Percentiles rank a stretch among this genome's conserved stretches.
Conservation (phyloP, 2,113 vertebrate genomes). For the Strix uralensis region DNA sequence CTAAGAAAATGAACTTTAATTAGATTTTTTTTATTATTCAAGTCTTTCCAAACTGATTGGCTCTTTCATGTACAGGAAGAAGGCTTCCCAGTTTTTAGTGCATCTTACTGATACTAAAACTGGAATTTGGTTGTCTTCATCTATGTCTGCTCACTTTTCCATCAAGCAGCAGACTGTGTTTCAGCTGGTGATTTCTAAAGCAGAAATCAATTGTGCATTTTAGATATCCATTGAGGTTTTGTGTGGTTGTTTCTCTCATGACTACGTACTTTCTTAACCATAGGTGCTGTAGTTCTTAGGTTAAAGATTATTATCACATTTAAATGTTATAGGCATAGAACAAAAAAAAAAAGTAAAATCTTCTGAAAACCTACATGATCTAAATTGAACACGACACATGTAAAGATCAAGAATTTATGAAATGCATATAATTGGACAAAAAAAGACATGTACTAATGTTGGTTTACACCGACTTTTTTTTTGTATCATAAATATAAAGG, state of each 20-base stretch:
- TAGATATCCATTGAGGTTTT: not conserved
- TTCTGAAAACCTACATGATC: not conserved
- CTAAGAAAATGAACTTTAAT: too few species aligned
- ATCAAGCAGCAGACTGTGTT: not conserved
- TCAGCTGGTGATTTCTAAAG: not conserved
- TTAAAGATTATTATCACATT: not conserved
- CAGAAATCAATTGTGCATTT: not conserved
- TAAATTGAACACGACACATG: not conserved
- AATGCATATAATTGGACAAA: not conserved
- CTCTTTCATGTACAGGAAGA: not conserved
- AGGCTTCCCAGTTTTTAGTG: not conserved
- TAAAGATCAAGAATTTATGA: not conserved
- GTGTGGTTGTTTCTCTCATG: accelerated
- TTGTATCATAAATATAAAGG: not conserved
- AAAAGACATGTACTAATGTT: not conserved
- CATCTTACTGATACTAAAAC: not conserved
- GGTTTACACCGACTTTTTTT: not conserved
- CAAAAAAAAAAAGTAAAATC: not conserved
- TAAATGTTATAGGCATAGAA: not conserved
- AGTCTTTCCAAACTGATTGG: not conserved
- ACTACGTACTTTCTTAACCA: not conserved
- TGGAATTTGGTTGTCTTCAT: not conserved
- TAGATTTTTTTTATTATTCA: not conserved
- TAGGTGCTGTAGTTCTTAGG: not conserved
- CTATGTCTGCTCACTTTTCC: not conserved